Base-by-base conservation (phyloP, 2,797 vertebrate species). In the Schizopygopsis pylzovi region DNA sequence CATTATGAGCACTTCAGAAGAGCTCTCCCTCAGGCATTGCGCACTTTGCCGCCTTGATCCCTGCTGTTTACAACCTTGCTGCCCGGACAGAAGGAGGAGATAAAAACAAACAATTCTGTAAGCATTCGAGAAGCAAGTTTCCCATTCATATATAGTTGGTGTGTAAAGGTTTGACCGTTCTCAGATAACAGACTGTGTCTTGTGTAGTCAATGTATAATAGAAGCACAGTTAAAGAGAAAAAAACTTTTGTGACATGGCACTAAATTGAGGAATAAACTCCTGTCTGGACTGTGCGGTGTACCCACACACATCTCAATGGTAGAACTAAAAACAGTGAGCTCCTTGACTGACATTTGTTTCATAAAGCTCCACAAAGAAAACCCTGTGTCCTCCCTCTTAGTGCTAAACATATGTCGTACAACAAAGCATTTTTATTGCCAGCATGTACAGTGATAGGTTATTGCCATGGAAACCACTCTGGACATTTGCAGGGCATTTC, bases 391-490 rank as follows among this genome's bases (percentile, higher is more conserved):
- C 89, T 87, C 28, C 45, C 82, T 87, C 90, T 87, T 85, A 75
- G 68, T 87, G 86, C 91, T 89, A 92, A 85, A 87, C 87, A 88
- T 89, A 91, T 86, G 83, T 82, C 8, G 86, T 82, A 87, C 87
- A 78, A 84, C 81, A 88, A 88, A 91, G 73, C 52, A 54, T 78
- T 93, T 90, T 84, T 52, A 91, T 90, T 91, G 85, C 90, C 91
- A 90, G 90, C 86, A 87, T 85, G 88, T 82, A 84, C 82, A 88
- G 47, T 13, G 13, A 89, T 87, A 88, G 89, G 91, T 90, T 90
- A 94, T 96, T 89, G 86, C 94, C 93, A 94, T 94, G 90, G 93
- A 88, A 94, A 95, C 94, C 83, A 73, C 85, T 22, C 65, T 84
- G 91, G 88, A 90, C 82, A 87, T 89, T 88, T 88, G 25, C 47